These are phyloP conservation scores for Ophion slaviceki DNA, from an alignment of 2,888 invertebrate species.

Conservation along the genomic window DNA sequence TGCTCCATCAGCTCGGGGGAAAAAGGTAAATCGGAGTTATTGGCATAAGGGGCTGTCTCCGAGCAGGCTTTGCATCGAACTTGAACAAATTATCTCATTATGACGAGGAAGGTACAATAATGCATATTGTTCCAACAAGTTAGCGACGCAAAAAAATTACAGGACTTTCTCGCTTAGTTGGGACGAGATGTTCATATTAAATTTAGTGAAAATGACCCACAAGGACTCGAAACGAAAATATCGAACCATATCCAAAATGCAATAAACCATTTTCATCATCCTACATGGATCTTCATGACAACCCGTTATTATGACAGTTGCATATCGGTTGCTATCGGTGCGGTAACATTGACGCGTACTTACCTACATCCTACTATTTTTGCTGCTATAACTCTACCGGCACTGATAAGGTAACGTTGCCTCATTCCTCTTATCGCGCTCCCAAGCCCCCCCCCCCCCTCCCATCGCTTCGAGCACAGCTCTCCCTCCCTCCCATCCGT, in stretches of 20 bases:
- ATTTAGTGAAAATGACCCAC: neutral
- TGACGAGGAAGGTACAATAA: conserved; percentile 38
- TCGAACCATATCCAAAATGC: neutral
- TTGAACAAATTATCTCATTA: conserved; percentile 68
- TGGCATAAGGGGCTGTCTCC: conserved; percentile 11
- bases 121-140: neutral
- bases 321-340: conserved; percentile 14
- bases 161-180: neutral
- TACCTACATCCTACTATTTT: conserved; percentile 22
- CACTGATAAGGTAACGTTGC: conserved; percentile 34
- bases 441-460: neutral
- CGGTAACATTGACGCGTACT: conserved; percentile 15
- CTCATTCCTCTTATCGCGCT: conserved; percentile 36
- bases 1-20: conserved; percentile 11
- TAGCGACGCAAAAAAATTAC: neutral
- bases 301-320: conserved; percentile 33
- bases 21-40: conserved; percentile 58
- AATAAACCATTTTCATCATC: conserved; percentile 17
- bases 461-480: neutral
- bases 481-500: neutral
- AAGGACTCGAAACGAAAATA: neutral
- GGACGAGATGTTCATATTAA: too few species aligned
- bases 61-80: conserved; percentile 67
- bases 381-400: conserved; percentile 9
- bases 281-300: conserved; percentile 27